Evolutionary conservation across 1,140 invertebrate genomes (phyloP).

Genomic region (Melanaphis sacchari): DNA sequence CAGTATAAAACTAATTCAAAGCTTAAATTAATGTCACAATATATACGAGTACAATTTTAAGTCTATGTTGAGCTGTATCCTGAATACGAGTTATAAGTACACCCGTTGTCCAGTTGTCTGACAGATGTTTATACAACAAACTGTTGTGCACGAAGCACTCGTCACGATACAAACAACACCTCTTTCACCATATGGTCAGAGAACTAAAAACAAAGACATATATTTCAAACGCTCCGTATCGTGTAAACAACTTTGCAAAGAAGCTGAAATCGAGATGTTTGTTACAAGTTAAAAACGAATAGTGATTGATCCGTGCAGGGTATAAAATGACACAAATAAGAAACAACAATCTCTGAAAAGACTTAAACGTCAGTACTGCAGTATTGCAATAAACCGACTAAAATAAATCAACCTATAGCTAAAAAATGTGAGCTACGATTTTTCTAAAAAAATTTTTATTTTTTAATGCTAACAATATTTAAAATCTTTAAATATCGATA

Average conservation of each 20-base stretch:
- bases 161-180: conserved; percentile 14
- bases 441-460: not conserved
- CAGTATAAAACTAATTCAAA: not conserved
- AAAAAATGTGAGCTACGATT: not conserved
- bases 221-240: not conserved
- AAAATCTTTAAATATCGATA: not conserved
- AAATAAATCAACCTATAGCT: not conserved
- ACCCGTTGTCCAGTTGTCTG: not conserved
- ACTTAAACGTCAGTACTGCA: conserved; percentile 13
- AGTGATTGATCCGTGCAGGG: not conserved
- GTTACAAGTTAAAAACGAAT: not conserved
- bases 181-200: conserved; percentile 38
- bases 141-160: conserved; percentile 27
- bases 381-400: not conserved
- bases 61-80: not conserved
- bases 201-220: conserved; percentile 9
- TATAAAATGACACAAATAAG: not conserved
- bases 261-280: not conserved
- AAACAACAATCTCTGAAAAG: not conserved
- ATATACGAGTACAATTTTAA: not conserved
- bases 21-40: not conserved
- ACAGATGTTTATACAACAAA: conserved; percentile 19
- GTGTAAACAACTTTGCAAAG: not conserved
- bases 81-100: not conserved
- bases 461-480: no score